Evolutionary conservation across 92 coral and sea anemone genomes (phyloP), one percentile per base, ranked within the genome.

Genomic region (Montipora capitata): DNA sequence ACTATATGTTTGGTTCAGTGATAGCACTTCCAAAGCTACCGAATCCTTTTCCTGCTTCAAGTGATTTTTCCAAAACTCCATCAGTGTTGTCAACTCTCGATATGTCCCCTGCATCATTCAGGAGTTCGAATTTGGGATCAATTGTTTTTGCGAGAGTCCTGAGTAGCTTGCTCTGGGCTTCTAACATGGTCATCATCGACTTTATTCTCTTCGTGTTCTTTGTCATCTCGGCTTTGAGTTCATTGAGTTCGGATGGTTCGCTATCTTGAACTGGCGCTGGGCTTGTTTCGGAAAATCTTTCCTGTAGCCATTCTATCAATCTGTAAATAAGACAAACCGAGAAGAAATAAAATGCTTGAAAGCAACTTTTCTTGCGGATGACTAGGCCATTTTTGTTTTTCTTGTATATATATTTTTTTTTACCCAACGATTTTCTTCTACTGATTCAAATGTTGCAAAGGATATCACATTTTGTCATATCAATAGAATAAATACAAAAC

Each of bases 121-220:
- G 81, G 3, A 65, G 9, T 58, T 45, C 40, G 64, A 77, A 65
- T 9, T 11, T 13, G 44, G 83, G 83, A 20, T 85, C 83, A 15
- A 85, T 68, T 48, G 48, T 76, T 15, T 0, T 52, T 10, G 76
- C 82, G 16, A 85, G 74, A 8, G 65, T 51, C 39, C 56, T 72
- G 15, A 85, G 76, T 18, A 85, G 58, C 48, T 65, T 67, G 82
- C 48, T 85, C 76, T 85, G 89, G n/a, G 89, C 56, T 40, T 77
- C 82, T 42, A 85, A 13, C 83, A 76, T 76, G 14, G 74, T 68
- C 89, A 85, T 85, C 74, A 85, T 85, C 14, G 83, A 45, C 54
- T 85, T 85, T 39, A 77, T 74, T 40, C 76, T 72, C 56, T 76
- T 74, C 76, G 65, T 85, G 76, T 67, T 85, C 40, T 85, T 85